Evolutionary conservation across 2,888 invertebrate species (phyloP).

Genomic region (Amorpha juglandis): DNA sequence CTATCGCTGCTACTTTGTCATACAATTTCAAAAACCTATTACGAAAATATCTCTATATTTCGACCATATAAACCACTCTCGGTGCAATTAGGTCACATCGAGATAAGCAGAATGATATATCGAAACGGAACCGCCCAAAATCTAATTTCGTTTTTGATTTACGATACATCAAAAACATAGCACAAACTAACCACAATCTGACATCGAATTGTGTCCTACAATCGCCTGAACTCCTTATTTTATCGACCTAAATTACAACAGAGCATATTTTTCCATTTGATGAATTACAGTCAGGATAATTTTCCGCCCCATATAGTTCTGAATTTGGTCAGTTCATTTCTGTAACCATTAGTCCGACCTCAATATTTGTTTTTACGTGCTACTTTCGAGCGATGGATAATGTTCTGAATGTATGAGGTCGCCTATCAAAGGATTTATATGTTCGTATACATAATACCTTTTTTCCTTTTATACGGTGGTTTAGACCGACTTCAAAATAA

Average conservation of each 20-base stretch:
- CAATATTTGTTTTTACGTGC: neutral
- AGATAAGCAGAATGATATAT: slow-evolving; percentile 22
- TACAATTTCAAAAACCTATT: neutral
- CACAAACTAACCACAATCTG: slow-evolving; percentile 12
- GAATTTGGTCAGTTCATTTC: neutral
- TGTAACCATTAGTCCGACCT: neutral
- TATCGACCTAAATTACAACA: slow-evolving; percentile 6
- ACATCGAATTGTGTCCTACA: neutral
- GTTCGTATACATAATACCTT: neutral
- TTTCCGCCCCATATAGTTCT: neutral
- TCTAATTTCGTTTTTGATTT: slow-evolving; percentile 21
- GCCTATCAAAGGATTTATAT: neutral
- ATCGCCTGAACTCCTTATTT: neutral
- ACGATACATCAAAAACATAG: slow-evolving; percentile 21
- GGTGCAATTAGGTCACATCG: slow-evolving; percentile 19
- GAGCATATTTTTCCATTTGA: neutral
- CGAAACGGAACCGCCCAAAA: slow-evolving; percentile 22
- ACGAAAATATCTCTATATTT: neutral
- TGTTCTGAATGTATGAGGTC: neutral
- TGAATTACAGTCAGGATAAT: neutral
- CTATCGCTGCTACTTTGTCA: too few relatives aligned
- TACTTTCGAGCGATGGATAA: too few relatives aligned
- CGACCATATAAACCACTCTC: neutral
- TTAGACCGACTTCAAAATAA: too few relatives aligned
- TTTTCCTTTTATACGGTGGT: too few relatives aligned